Evolutionary conservation across 2,888 invertebrate genomes (phyloP).

Genomic region (Mesochorus sp.): DNA sequence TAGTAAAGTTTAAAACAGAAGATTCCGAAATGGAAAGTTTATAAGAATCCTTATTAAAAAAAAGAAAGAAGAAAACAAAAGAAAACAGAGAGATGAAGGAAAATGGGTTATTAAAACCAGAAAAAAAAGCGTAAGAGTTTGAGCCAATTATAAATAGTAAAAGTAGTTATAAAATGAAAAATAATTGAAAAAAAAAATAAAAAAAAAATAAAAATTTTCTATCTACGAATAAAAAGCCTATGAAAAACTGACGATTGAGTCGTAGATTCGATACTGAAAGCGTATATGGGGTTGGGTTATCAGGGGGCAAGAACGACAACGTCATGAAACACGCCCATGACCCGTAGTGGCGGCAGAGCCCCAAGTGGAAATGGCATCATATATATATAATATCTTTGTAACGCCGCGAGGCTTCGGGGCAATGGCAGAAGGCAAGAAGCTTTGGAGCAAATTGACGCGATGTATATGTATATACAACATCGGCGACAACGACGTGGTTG

Average conservation of each 20-base stretch:
- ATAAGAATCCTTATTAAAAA: too few relatives aligned
- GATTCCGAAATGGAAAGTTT: too few relatives aligned
- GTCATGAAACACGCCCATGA: conserved; percentile 51
- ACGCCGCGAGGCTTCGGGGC: background rate
- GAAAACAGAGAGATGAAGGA: too few relatives aligned
- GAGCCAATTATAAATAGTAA: too few relatives aligned
- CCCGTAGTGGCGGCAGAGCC: conserved; percentile 16
- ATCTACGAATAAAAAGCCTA: background rate
- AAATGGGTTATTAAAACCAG: too few relatives aligned
- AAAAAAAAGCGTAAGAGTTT: too few relatives aligned
- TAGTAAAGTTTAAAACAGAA: too few relatives aligned
- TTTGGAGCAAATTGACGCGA: conserved; percentile 37
- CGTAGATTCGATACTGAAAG: conserved; percentile 32
- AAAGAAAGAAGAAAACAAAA: too few relatives aligned
- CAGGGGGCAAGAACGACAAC: conserved; percentile 7
- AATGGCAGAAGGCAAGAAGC: conserved; percentile 11
- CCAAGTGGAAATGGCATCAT: conserved; percentile 14
- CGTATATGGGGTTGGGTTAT: background rate
- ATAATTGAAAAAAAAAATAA: too few relatives aligned
- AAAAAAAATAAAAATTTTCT: too few relatives aligned
- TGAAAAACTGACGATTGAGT: background rate
- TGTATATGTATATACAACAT: conserved; percentile 13
- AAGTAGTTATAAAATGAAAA: background rate
- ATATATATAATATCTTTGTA: background rate
- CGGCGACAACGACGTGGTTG: conserved; percentile 19